Percentiles rank a stretch among this genome's conserved stretches.
Conservation (phyloP, 2,888 invertebrate genomes). For the Trichogramma dendrolimi region DNA sequence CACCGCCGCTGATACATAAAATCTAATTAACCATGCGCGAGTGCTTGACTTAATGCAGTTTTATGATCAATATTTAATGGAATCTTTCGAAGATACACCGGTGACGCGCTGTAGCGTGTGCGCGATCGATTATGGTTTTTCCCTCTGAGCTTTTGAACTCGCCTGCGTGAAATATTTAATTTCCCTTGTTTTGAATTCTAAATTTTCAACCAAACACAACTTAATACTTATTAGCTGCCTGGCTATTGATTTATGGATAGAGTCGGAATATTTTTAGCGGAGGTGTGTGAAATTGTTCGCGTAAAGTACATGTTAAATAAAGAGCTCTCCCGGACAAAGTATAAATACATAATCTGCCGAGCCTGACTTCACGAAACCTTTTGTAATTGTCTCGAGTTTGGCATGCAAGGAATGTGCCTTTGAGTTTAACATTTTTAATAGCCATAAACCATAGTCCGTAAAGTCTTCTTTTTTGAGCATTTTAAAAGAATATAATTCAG, state of each 20-base stretch:
- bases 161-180: no score
- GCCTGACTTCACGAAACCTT: background rate
- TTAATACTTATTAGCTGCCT: no score
- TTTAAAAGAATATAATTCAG: slow-evolving; percentile 43
- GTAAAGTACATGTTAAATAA: no score
- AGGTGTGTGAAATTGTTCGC: no score
- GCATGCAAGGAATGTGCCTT: slow-evolving; percentile 21
- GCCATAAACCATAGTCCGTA: background rate
- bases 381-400: slow-evolving; percentile 21
- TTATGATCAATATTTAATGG: slow-evolving; percentile 48
- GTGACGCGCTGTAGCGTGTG: slow-evolving; percentile 2
- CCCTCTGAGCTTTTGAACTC: no score
- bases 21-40: slow-evolving; percentile 45
- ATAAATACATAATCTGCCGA: background rate
- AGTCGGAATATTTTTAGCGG: no score
- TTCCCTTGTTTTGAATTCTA: no score
- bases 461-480: slow-evolving; percentile 27
- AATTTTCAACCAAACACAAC: no score
- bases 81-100: slow-evolving; percentile 35
- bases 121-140: no score
- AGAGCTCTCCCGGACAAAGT: slow-evolving; percentile 11
- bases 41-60: slow-evolving; percentile 43
- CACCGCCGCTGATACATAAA: slow-evolving; percentile 32
- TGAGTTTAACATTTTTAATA: slow-evolving; percentile 7
- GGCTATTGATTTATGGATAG: no score